phyloP scores from a whole-genome alignment of 2,888 invertebrate genomes.

The Lasiommata megera region DNA sequence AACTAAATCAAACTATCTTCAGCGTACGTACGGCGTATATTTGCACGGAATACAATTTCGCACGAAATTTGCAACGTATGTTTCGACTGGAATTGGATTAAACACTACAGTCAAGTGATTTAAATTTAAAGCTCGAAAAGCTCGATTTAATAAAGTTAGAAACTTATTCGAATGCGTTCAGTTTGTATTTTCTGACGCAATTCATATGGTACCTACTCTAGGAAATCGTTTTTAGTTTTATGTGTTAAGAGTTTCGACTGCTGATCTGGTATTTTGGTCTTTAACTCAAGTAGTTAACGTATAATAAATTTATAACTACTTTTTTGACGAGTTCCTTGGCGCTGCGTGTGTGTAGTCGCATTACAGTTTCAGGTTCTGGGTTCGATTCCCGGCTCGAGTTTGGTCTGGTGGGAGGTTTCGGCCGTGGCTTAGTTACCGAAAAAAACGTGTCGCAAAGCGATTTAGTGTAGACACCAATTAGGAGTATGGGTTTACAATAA shows the following conservation, averaged over 20 bases:
- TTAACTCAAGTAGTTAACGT: too few relatives aligned
- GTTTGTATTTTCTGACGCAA: not conserved
- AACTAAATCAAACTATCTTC: not conserved
- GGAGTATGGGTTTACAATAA: too few relatives aligned
- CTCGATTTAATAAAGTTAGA: slow-evolving; percentile 6
- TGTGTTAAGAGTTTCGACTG: not conserved
- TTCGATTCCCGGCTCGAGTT: too few relatives aligned
- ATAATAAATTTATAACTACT: too few relatives aligned
- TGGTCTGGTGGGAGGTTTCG: too few relatives aligned
- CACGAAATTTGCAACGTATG: not conserved
- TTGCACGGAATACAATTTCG: slow-evolving; percentile 2
- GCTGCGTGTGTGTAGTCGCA: too few relatives aligned
- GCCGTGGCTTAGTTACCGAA: too few relatives aligned
- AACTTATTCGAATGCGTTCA: not conserved
- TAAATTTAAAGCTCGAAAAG: slow-evolving; percentile 10
- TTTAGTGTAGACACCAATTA: too few relatives aligned
- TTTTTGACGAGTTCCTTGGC: too few relatives aligned
- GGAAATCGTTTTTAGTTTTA: not conserved
- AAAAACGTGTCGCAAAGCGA: too few relatives aligned
- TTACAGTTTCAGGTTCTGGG: too few relatives aligned
- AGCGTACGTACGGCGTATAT: not conserved
- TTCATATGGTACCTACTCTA: not conserved
- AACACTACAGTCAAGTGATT: slow-evolving; percentile 10
- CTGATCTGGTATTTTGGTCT: too few relatives aligned
- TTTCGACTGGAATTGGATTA: slow-evolving; percentile 9